Conservation (phyloP, 2,113 vertebrate species). For the Asarcornis scutulata region DNA sequence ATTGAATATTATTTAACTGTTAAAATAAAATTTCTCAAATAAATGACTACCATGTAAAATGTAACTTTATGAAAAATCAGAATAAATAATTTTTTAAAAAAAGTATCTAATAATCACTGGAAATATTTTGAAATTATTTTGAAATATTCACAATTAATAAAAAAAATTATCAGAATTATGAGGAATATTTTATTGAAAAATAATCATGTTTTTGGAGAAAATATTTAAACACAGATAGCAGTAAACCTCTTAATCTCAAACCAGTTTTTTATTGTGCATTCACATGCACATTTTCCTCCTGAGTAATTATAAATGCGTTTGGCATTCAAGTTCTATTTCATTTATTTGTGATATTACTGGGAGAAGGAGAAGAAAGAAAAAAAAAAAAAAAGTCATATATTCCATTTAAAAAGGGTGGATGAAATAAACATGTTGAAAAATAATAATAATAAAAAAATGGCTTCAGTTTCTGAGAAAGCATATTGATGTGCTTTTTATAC, state of each 20-base stretch:
- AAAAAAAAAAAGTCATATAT: neutral
- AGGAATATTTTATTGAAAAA: neutral
- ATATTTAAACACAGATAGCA: neutral
- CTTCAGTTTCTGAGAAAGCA: constrained; percentile 40
- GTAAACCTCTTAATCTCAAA: neutral
- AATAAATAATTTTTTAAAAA: neutral
- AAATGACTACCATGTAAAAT: rapidly evolving
- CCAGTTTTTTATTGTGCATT: neutral
- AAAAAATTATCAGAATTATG: neutral
- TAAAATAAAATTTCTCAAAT: neutral
- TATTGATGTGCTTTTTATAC: neutral
- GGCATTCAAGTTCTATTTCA: neutral
- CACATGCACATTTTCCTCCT: neutral
- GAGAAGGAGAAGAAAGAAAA: neutral
- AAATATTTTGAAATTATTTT: neutral
- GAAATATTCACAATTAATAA: neutral
- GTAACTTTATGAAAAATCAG: neutral
- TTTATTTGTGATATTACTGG: neutral
- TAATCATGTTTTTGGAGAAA: neutral
- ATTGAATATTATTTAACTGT: neutral
- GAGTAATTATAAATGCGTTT: neutral
- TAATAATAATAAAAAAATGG: neutral
- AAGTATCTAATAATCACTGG: rapidly evolving
- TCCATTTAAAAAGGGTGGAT: neutral
- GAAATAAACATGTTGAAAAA: constrained; percentile 19